Evolutionary conservation across 1,140 invertebrate genomes (phyloP).

Genomic region (Drosophila sturtevanti): DNA sequence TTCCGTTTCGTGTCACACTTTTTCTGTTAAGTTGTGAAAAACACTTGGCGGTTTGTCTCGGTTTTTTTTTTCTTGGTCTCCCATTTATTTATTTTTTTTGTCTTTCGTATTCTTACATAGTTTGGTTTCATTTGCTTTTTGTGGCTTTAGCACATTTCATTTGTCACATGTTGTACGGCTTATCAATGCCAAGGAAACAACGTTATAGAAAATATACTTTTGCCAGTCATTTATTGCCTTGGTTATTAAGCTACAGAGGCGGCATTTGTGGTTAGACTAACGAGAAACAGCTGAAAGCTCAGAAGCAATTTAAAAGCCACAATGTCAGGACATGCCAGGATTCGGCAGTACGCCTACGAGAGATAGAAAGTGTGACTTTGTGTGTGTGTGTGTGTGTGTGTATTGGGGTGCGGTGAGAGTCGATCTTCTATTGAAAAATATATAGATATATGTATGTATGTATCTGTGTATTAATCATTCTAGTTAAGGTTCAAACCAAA

Average conservation of each 20-base stretch:
- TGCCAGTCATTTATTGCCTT: slow-evolving; percentile 38
- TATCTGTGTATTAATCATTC: not conserved
- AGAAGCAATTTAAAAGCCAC: slow-evolving; percentile 72
- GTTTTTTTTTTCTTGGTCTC: no score
- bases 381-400: no score
- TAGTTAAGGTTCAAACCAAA: slow-evolving; percentile 4
- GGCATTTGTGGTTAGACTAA: slow-evolving; percentile 29
- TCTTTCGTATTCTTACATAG: not conserved
- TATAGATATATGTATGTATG: not conserved
- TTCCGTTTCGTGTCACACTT: no score
- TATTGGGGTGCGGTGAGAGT: no score
- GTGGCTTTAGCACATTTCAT: slow-evolving; percentile 35
- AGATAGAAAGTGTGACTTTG: no score
- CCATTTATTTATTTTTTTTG: not conserved
- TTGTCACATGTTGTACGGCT: slow-evolving; percentile 38
- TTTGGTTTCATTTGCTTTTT: slow-evolving; percentile 10
- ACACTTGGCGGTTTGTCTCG: not conserved
- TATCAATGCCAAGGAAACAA: slow-evolving; percentile 37
- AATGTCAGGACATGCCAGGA: slow-evolving; percentile 39
- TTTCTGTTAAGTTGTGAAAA: not conserved
- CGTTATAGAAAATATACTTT: not conserved
- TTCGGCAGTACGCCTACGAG: slow-evolving; percentile 27
- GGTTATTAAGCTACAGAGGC: slow-evolving; percentile 60
- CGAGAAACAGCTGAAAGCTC: slow-evolving; percentile 17
- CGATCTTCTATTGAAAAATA: no score